Percentiles rank a stretch among this genome's conserved stretches.
Evolutionary conservation across 1,140 invertebrate genomes (phyloP).

Genomic region (Pseudomyrmex flavicornis): DNA sequence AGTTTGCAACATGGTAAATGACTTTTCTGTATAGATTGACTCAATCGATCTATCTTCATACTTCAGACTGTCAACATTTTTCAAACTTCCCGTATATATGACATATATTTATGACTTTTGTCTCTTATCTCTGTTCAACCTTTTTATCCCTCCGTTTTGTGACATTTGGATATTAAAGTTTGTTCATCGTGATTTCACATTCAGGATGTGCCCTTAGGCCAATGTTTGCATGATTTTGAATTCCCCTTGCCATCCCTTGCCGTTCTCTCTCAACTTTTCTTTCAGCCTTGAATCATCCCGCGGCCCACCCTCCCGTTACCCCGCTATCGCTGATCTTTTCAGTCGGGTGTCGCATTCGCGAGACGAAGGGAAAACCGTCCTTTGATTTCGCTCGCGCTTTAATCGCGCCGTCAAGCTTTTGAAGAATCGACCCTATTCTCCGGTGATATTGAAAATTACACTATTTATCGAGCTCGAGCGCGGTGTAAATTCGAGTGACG

Average conservation of each 20-base stretch:
- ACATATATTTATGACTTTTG: background rate
- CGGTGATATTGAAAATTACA: constrained; percentile 33
- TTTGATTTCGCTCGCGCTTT: constrained; percentile 48
- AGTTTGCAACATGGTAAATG: too few species aligned
- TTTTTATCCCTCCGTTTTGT: background rate
- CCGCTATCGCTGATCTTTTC: constrained; percentile 56
- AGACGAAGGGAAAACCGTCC: background rate
- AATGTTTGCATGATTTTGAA: constrained; percentile 73
- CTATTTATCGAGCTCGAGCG: background rate
- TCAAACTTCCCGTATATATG: background rate
- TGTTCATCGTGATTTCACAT: constrained; percentile 73
- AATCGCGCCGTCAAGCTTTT: constrained; percentile 16
- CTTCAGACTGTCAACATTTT: too few species aligned
- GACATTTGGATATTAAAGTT: constrained; percentile 76
- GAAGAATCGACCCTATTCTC: background rate
- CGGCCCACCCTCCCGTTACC: background rate
- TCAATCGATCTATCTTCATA: too few species aligned
- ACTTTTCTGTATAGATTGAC: too few species aligned
- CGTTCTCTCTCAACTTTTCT: background rate
- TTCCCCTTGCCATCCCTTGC: constrained; percentile 50
- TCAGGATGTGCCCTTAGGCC: constrained; percentile 65
- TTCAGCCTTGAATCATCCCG: constrained; percentile 1
- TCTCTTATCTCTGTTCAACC: constrained; percentile 27
- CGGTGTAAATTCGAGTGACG: too few species aligned
- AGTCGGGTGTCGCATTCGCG: constrained; percentile 31